phyloP scores from a whole-genome alignment of 1,140 invertebrate genomes.

The Trachymyrmex septentrionalis region DNA sequence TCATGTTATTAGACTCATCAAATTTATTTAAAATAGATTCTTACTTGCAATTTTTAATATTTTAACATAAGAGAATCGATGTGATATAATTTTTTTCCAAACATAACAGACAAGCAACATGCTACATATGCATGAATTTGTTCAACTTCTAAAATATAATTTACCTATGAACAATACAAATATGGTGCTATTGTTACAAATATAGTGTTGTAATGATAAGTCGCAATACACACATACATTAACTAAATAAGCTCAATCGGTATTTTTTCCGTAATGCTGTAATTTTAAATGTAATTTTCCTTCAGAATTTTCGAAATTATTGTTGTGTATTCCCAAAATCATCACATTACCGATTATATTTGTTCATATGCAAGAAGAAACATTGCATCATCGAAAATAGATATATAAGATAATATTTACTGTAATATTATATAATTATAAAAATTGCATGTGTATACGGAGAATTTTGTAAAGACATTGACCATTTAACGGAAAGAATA shows the following conservation, averaged over 20 bases:
- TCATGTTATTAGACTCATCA: not conserved
- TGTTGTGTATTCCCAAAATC: conserved; percentile 8
- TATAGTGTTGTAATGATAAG: conserved; percentile 68
- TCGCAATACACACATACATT: conserved; percentile 27
- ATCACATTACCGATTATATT: not conserved
- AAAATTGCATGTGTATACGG: conserved; percentile 68
- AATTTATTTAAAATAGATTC: not conserved
- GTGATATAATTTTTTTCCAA: not conserved
- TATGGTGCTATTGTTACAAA: conserved; percentile 78
- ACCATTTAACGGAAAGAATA: conserved; percentile 51
- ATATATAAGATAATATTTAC: conserved; percentile 75
- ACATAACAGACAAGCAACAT: not conserved
- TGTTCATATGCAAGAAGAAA: conserved; percentile 49
- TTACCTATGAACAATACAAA: conserved; percentile 66
- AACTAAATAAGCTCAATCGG: conserved; percentile 60
- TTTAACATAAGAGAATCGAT: conserved; percentile 12
- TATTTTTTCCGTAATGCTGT: conserved; percentile 62
- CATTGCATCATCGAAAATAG: conserved; percentile 75
- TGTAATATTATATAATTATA: conserved; percentile 68
- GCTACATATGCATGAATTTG: conserved; percentile 5
- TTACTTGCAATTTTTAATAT: conserved; percentile 14
- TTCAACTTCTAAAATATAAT: conserved; percentile 37
- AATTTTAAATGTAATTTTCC: conserved; percentile 61
- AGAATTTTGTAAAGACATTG: conserved; percentile 71
- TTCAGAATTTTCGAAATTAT: conserved; percentile 52